Base-by-base conservation (phyloP, 35 echinoderm and acorn worm genomes). In the Apostichopus japonicus region DNA sequence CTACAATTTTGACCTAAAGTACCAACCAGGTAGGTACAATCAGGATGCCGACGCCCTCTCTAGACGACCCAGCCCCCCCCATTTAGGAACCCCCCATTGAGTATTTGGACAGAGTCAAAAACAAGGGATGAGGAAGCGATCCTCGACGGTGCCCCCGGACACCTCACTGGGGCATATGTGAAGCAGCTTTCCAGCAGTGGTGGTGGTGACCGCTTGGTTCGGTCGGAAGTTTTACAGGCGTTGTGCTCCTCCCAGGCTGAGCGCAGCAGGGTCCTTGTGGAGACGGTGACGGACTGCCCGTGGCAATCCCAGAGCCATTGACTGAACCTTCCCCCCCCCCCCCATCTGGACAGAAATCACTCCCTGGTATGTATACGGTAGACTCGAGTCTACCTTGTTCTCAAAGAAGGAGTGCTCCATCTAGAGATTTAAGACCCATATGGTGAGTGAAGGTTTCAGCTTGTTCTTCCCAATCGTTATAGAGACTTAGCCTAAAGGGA, bases 41-140 rank as follows among this genome's bases (percentile, higher is more conserved):
- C 72, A 72, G 52, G 91, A 75, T 77, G 94, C 94, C 0, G 92
- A 95, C 79, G 92, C 72, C 53, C 77, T 95, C 10, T 93, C 91
- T 27, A 23, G 94, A 59, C 19, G 67, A 6, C 91, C 94, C 25
- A 24, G 83, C 5, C 7, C 4, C 17, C 61, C 61, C 33, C 58
- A 9, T 57, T 57, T 4, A 57, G 56, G 56, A 57, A n/a, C n/a
- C n/a, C n/a, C n/a, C n/a, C n/a, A n/a, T n/a, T 57, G 56, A 57
- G 9, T 57, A 57, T 57, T 9, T 57, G 56, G 56, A 57, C 65
- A 72, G 13, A 6, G 19, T 14, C 65, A n/a, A n/a, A 72, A 16
- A n/a, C 11, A 72, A 14, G 11, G 16, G 65, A 72, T 72, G 5
- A 4, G 65, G 19, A n/a, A 72, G 65, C 6, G 65, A 16, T 72